Conservation (phyloP, 2,113 vertebrate species). For the Cyprinodon variegatus region DNA sequence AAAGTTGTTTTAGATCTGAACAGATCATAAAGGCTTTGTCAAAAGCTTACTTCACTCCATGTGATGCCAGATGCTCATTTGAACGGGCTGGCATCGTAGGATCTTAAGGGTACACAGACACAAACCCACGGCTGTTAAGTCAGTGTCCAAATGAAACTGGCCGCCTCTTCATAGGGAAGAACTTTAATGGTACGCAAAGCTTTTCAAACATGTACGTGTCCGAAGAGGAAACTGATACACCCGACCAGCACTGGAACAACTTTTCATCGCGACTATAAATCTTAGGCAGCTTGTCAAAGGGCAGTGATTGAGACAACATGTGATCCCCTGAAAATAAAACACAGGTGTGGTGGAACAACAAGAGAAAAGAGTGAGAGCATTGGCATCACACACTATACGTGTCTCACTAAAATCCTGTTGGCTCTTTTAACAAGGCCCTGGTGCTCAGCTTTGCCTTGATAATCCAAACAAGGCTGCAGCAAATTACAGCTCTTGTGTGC, state of each 20-base stretch:
- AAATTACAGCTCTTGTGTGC: slow-evolving; percentile 56
- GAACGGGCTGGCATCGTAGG: slow-evolving; percentile 25
- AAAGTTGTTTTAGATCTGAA: slow-evolving; percentile 47
- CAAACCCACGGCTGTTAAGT: not conserved
- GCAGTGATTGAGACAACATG: slow-evolving; percentile 65
- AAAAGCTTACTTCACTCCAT: slow-evolving; percentile 43
- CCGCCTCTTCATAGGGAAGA: slow-evolving; percentile 61
- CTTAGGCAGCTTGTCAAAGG: slow-evolving; percentile 73
- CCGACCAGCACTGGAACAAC: slow-evolving; percentile 53
- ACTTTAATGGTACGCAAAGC: slow-evolving; percentile 70
- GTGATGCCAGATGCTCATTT: slow-evolving; percentile 38
- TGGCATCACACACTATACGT: not conserved
- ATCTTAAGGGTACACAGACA: slow-evolving; percentile 6
- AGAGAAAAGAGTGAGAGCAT: not conserved
- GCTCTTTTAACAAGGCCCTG: slow-evolving; percentile 64
- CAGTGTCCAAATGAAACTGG: slow-evolving; percentile 43
- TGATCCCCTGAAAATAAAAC: slow-evolving; percentile 72
- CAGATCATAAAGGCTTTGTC: slow-evolving; percentile 30
- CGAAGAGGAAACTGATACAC: slow-evolving; percentile 75
- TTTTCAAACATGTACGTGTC: slow-evolving; percentile 55
- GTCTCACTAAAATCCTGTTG: slow-evolving; percentile 21
- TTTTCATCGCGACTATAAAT: slow-evolving; percentile 75
- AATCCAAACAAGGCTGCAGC: slow-evolving; percentile 77
- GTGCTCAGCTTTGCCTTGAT: slow-evolving; percentile 62
- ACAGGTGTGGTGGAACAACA: slow-evolving; percentile 67